Conservation (phyloP, 92 coral and sea anemone genomes). For the Virgularia gustaviana region DNA sequence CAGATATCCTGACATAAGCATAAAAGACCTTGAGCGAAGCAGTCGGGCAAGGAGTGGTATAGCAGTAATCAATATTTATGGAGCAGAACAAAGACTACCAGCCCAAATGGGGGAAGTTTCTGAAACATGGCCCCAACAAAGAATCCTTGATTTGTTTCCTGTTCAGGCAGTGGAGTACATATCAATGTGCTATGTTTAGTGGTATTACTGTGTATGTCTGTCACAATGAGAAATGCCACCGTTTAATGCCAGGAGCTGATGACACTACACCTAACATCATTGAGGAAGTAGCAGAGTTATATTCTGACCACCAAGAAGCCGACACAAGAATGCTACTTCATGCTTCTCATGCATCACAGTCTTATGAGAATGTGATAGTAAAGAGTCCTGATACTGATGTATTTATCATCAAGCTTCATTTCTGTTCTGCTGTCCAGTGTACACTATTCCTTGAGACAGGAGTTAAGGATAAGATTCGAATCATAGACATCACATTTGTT, state of each 20-base stretch:
- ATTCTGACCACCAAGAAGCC: conserved; percentile 7
- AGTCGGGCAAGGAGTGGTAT: conserved; percentile 49
- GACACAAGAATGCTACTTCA: conserved; percentile 19
- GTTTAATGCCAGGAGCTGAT: background rate
- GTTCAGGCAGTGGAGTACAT: conserved; percentile 2
- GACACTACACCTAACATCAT: background rate
- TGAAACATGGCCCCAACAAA: conserved; percentile 52
- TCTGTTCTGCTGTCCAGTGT: background rate
- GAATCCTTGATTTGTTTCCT: background rate
- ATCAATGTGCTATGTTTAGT: background rate
- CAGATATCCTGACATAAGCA: conserved; percentile 54
- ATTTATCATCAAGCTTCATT: background rate
- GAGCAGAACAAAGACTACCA: conserved; percentile 30
- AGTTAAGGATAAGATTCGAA: background rate
- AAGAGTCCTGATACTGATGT: conserved; percentile 1
- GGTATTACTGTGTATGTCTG: conserved; percentile 1
- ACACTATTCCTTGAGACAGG: background rate
- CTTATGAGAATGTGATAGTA: background rate
- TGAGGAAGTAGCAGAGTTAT: background rate
- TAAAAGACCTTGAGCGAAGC: conserved; percentile 53
- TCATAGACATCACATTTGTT: background rate
- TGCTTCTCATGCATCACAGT: conserved; percentile 6
- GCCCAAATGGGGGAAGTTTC: conserved; percentile 62
- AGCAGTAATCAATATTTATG: conserved; percentile 6
- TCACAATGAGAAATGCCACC: conserved; percentile 1